Conservation (phyloP, 2,113 vertebrate species). For the Equus quagga region DNA sequence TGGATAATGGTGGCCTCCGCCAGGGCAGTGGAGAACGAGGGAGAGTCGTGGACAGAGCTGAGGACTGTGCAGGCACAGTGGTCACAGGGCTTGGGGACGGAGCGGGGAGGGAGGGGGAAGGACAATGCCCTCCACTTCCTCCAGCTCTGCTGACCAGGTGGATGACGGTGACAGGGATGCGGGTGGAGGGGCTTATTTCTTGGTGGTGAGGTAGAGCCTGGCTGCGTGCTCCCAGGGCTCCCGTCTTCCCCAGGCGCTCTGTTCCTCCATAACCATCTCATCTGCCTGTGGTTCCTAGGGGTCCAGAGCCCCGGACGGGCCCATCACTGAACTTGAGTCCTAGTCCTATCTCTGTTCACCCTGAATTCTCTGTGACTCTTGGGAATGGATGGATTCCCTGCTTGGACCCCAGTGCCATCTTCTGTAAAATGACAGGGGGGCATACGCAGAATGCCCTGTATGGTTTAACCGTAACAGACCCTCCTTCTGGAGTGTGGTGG, state of each 20-base stretch:
- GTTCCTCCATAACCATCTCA: background rate
- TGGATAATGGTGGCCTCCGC: accelerated
- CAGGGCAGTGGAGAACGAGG: background rate
- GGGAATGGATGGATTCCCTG: background rate
- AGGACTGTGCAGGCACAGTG: too few species aligned
- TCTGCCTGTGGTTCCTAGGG: accelerated
- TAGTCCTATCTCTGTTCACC: background rate
- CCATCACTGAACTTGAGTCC: background rate
- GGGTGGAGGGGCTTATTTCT: background rate
- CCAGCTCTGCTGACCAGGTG: background rate
- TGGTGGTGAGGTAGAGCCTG: too few species aligned
- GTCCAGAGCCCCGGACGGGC: too few species aligned
- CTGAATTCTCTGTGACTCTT: background rate
- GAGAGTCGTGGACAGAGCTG: background rate
- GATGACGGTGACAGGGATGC: too few species aligned
- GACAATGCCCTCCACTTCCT: background rate
- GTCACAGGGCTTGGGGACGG: background rate
- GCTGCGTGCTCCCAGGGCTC: accelerated
- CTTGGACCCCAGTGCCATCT: background rate
- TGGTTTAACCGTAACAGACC: background rate
- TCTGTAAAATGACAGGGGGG: background rate
- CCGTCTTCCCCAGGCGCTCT: too few species aligned
- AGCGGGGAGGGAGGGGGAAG: background rate
- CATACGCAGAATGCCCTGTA: background rate
- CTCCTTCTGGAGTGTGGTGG: background rate